A percentile compares a stretch with the other conserved stretches of the same genome.
phyloP scores from a whole-genome alignment of 2,797 vertebrate species.

The Lophius americanus region DNA sequence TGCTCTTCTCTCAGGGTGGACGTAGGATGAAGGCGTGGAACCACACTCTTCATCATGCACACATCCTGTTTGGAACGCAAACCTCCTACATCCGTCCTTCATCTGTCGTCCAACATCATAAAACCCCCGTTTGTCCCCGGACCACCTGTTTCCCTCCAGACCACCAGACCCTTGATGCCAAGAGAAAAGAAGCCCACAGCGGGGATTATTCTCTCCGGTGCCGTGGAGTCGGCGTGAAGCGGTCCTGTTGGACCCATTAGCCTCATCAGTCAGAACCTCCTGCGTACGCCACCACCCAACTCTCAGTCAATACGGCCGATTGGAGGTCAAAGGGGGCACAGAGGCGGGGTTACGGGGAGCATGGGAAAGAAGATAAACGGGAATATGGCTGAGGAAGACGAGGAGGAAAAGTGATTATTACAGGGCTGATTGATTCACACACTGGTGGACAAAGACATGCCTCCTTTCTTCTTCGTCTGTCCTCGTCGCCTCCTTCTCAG shows the following conservation, averaged over 20 bases:
- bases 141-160: too few relatives aligned
- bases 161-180: too few relatives aligned
- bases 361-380: conserved; percentile 52
- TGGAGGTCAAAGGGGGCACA: conserved; percentile 27
- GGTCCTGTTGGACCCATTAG: conserved; percentile 48
- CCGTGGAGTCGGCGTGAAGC: conserved; percentile 44
- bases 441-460: not conserved
- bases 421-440: conserved; percentile 32
- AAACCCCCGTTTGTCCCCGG: too few relatives aligned
- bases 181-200: too few relatives aligned
- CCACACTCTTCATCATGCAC: not conserved
- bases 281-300: conserved; percentile 39
- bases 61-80: too few relatives aligned
- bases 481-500: conserved; percentile 11
- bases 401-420: conserved; percentile 20
- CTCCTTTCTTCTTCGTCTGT: not conserved
- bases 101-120: too few relatives aligned
- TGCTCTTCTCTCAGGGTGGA: not conserved
- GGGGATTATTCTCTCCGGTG: not conserved
- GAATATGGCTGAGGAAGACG: conserved; percentile 25
- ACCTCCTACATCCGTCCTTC: too few relatives aligned
- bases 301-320: conserved; percentile 45
- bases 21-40: not conserved
- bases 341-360: conserved; percentile 48
- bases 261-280: conserved; percentile 57